These are phyloP conservation scores for Sarcophaga rosellei DNA, from an alignment of 2,888 invertebrate genomes.

Conservation along the genomic window DNA sequence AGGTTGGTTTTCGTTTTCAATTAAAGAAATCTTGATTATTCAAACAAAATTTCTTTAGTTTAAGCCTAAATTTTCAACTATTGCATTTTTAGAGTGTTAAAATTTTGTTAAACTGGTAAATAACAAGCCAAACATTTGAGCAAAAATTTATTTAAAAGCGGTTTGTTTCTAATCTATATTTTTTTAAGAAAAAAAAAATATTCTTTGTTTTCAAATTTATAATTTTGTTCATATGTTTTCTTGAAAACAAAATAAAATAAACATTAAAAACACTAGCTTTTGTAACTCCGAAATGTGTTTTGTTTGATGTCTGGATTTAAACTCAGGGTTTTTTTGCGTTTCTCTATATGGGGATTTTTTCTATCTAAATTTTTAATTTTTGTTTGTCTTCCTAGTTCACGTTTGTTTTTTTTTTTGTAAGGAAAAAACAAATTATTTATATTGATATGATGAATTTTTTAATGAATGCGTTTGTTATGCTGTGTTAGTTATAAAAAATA, in stretches of 20 bases:
- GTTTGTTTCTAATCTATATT: constrained; percentile 72
- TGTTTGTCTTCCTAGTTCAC: background rate
- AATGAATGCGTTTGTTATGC: constrained; percentile 55
- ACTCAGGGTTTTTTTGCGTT: constrained; percentile 43
- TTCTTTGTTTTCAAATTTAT: constrained; percentile 24
- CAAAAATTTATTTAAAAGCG: constrained; percentile 57
- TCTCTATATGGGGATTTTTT: constrained; percentile 23
- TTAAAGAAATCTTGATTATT: constrained; percentile 37
- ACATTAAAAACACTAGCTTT: background rate
- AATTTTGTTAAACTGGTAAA: constrained; percentile 71
- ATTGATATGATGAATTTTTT: constrained; percentile 8
- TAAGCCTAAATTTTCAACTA: constrained; percentile 73
- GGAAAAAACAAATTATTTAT: background rate
- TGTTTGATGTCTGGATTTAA: constrained; percentile 31
- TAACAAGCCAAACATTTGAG: constrained; percentile 73
- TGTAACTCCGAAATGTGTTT: constrained; percentile 58
- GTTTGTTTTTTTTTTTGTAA: constrained; percentile 19
- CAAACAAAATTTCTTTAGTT: constrained; percentile 29
- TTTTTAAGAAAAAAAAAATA: background rate
- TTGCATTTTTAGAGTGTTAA: constrained; percentile 70
- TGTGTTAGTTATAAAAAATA: constrained; percentile 37
- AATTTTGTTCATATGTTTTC: constrained; percentile 23
- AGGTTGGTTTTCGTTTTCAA: constrained; percentile 58
- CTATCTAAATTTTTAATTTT: constrained; percentile 33
- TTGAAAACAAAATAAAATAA: constrained; percentile 6